Percentiles rank a stretch among this genome's conserved stretches.
These are phyloP conservation scores for Hemibagrus wyckioides DNA, from an alignment of 2,113 vertebrate genomes.

Conservation along the genomic window DNA sequence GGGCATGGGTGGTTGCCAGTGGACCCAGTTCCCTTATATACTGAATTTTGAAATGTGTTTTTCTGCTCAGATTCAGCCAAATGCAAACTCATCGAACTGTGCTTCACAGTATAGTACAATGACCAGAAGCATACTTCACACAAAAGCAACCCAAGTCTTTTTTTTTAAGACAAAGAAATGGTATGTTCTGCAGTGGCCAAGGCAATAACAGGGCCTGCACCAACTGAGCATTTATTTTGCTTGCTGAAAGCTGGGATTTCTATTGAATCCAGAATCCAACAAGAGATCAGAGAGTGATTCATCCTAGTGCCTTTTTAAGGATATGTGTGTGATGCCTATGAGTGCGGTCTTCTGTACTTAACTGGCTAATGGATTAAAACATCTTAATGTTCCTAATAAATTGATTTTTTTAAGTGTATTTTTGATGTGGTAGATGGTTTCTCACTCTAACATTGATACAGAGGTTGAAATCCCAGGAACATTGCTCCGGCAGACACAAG, in stretches of 20 bases:
- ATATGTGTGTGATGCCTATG: neutral
- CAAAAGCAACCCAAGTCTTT: neutral
- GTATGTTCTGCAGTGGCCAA: neutral
- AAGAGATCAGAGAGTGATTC: neutral
- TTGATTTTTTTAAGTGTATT: neutral
- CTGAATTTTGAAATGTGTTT: neutral
- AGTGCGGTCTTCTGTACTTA: neutral
- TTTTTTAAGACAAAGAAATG: neutral
- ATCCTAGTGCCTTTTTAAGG: neutral
- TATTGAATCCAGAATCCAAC: neutral
- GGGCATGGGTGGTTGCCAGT: neutral
- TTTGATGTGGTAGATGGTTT: neutral
- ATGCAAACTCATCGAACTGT: neutral
- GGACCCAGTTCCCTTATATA: neutral
- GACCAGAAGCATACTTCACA: neutral
- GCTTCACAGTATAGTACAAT: neutral
- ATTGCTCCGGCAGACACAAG: neutral
- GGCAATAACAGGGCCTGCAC: neutral
- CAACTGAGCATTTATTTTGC: neutral
- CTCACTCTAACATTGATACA: neutral
- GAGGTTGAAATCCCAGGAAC: neutral
- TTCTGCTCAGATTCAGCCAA: neutral
- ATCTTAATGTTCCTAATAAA: neutral
- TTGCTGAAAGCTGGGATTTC: neutral
- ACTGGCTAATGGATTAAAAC: neutral